A percentile compares a stretch with the other conserved stretches of the same genome.
phyloP scores from a whole-genome alignment of 2,888 invertebrate genomes.

The Sylvicola fuscatus region DNA sequence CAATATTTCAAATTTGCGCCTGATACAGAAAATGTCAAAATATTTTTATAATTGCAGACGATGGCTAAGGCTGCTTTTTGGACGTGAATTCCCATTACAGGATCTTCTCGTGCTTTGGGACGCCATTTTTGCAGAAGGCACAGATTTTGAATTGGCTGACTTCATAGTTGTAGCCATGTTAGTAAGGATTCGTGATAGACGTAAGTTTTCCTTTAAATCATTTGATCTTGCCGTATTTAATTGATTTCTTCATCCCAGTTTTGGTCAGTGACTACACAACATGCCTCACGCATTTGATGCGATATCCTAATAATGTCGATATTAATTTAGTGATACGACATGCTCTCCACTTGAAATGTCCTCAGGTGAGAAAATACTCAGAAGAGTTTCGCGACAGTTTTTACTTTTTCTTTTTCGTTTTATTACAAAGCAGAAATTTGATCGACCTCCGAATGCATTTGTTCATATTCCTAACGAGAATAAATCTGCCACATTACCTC shows the following conservation, averaged over 20 bases:
- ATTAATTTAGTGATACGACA: conserved; percentile 38
- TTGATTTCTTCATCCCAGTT: conserved; percentile 23
- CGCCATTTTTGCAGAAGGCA: conserved; percentile 54
- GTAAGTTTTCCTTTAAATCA: conserved; percentile 30
- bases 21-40: background rate
- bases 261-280: conserved; percentile 39
- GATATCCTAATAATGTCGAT: conserved; percentile 41
- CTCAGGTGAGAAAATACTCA: conserved; percentile 17
- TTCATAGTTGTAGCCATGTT: conserved; percentile 61
- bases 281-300: conserved; percentile 42
- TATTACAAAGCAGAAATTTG: conserved; percentile 14
- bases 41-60: conserved; percentile 30
- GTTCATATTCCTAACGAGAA: conserved; percentile 12
- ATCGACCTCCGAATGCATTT: conserved; percentile 20
- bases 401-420: background rate
- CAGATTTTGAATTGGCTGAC: conserved; percentile 32
- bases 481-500: conserved; percentile 5
- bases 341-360: conserved; percentile 31
- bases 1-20: conserved; percentile 1
- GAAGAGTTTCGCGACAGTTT: too few relatives aligned
- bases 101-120: conserved; percentile 67
- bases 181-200: conserved; percentile 41
- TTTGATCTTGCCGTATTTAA: too few relatives aligned
- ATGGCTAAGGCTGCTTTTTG: conserved; percentile 66
- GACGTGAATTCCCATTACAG: conserved; percentile 59